Evolutionary conservation across 2,888 invertebrate species (phyloP).

Genomic region (Clostera curtula): DNA sequence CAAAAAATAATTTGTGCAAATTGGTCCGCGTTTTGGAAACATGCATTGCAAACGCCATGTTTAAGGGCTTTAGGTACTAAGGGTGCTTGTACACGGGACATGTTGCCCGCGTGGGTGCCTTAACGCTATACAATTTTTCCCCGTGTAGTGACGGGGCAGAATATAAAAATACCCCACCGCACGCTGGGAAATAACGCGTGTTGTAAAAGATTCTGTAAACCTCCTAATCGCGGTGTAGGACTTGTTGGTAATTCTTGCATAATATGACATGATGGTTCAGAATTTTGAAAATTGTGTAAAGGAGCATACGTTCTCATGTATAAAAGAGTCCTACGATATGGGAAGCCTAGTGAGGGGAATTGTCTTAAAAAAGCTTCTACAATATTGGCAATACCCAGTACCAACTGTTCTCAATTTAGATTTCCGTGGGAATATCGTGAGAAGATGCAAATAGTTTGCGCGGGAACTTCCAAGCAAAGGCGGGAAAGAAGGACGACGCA

Average conservation of each 20-base stretch:
- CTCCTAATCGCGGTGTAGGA: too few relatives aligned
- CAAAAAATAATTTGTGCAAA: neutral
- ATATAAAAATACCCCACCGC: too few relatives aligned
- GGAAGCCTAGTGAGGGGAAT: constrained; percentile 1
- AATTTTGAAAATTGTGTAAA: too few relatives aligned
- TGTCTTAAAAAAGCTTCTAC: neutral
- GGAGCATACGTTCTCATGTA: too few relatives aligned
- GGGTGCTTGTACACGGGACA: neutral
- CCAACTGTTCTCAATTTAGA: constrained; percentile 24
- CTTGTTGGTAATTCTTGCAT: too few relatives aligned
- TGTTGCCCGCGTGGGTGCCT: constrained; percentile 15
- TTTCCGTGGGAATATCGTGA: constrained; percentile 35
- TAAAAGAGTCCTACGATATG: too few relatives aligned
- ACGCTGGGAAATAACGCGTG: too few relatives aligned
- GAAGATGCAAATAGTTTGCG: constrained; percentile 33
- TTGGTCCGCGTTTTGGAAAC: neutral
- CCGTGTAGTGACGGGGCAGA: too few relatives aligned
- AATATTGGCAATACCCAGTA: neutral
- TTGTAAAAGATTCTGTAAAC: too few relatives aligned
- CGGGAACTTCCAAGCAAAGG: too few relatives aligned
- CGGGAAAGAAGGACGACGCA: constrained; percentile 42
- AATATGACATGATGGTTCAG: too few relatives aligned
- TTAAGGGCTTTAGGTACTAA: neutral
- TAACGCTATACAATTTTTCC: too few relatives aligned
- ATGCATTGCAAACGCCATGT: neutral